Evolutionary conservation across 2,888 invertebrate species (phyloP), one percentile per base, ranked within the genome.

Genomic region (Tenthredo livida): DNA sequence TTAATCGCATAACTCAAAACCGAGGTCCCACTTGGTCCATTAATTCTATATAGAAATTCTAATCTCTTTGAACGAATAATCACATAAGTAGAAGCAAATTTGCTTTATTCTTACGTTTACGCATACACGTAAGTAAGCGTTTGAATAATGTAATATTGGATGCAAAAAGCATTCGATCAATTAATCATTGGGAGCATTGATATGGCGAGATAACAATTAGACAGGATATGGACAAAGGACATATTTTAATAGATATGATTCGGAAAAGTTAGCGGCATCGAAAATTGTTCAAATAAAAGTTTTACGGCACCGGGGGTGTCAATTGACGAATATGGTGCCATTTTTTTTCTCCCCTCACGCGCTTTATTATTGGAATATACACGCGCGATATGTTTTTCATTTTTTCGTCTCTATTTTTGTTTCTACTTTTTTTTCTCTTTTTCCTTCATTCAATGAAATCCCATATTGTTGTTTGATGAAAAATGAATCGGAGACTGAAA

Each of bases 211-310:
- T n/a, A n/a, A n/a, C n/a, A 54, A 54, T 54, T n/a, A 6, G 54
- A 54, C 54, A 54, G n/a, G n/a, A 54, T n/a, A 54, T n/a, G 67
- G 12, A 67, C 25, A 4, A 0, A 67, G 67, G 12, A 17, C 5
- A 67, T 29, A 67, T 67, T 25, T 15, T 15, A 67, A 67, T 25
- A 61, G 25, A 21, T 12, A 37, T 17, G 17, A 3, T n/a, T 33
- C 37, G 17, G 1, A 33, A 70, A 70, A 70, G 37, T 37, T n/a
- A 70, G 29, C n/a, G 70, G 70, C 3, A 70, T n/a, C 10, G 37
- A 70, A 47, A 75, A 75, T n/a, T 75, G 40, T n/a, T 75, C 75
- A 5, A 47, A 75, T 25, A 47, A 75, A 75, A 75, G 47, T 43
- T 75, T 47, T 5, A 75, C 75, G 47, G 17, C 47, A 33, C 47